phyloP scores from a whole-genome alignment of 2,888 invertebrate genomes.

The Labia minor region DNA sequence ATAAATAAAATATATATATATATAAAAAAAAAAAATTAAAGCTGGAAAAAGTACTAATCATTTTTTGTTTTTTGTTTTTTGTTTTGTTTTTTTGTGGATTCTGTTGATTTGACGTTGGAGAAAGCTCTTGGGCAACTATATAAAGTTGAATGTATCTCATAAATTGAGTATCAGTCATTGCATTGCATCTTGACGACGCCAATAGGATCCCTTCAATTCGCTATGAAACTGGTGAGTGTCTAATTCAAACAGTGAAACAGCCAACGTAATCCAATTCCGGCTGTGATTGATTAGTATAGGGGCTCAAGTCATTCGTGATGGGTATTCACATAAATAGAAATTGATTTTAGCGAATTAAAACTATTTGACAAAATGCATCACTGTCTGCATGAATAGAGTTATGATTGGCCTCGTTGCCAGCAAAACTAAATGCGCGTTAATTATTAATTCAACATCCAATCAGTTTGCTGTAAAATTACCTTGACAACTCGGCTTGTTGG shows the following conservation, averaged over 20 bases:
- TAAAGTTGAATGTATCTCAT: neutral
- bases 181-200: neutral
- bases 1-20: too few relatives aligned
- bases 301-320: neutral
- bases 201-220: neutral
- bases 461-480: neutral
- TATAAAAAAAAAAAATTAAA: too few relatives aligned
- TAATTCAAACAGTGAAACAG: neutral
- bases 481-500: conserved; percentile 13
- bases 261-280: neutral
- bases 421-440: conserved; percentile 13
- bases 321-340: conserved; percentile 7
- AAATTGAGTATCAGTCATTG: neutral
- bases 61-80: too few relatives aligned
- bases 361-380: conserved; percentile 5
- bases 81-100: too few relatives aligned
- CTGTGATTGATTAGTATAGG: neutral
- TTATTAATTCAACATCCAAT: conserved; percentile 8
- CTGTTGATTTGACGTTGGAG: neutral
- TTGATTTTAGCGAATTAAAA: conserved; percentile 13
- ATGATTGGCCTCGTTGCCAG: conserved; percentile 7
- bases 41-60: too few relatives aligned
- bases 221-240: neutral
- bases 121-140: neutral
- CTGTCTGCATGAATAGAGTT: conserved; percentile 13